Base-by-base conservation (phyloP, 2,113 vertebrate species). In the Siphamia tubifer region DNA sequence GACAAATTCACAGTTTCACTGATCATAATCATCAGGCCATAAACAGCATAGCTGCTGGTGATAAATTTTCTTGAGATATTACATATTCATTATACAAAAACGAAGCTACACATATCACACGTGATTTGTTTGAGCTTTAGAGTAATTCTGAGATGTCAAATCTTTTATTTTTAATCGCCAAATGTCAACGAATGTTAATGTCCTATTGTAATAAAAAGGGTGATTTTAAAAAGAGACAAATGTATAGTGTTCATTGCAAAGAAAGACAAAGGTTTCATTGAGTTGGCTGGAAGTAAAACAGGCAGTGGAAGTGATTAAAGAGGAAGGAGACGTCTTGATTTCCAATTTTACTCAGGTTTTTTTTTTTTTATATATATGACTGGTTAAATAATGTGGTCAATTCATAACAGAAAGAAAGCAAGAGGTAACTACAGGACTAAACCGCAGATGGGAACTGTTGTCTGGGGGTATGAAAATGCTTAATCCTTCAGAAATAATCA, bases 401-500 rank as follows among this genome's bases (percentile, higher is more conserved):
- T 60, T 63, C 35, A 47, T 57, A 25, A 51, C 36, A 48, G 25
- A 24, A 13, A 40, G 10, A 10, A 51, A 35, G 17, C 21, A 58
- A 31, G 8, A 47, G 23, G 10, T 32, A 42, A 40, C 55, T n/a
- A 25, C 56, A 20, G 38, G 28, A 17, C 15, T 1, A 8, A 12
- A 49, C 16, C 13, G 12, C 49, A 34, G 34, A 31, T 13, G 17
- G 51, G 27, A 49, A 30, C 16, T 20, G 51, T 28, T 52, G 32
- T 43, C 28, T 47, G 31, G 2, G 15, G 25, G 36, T 45, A 28
- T 8, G 34, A 44, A 71, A 61, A 52, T 4, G 19, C 13, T 45
- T 47, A 49, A 64, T 48, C 38, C 66, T 40, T 64, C 23, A 51
- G 65, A 56, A 70, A 64, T 64, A 77, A 82, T 82, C 48, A 35